phyloP scores from a whole-genome alignment of 2,113 vertebrate genomes.

The Turdus rufiventris region DNA sequence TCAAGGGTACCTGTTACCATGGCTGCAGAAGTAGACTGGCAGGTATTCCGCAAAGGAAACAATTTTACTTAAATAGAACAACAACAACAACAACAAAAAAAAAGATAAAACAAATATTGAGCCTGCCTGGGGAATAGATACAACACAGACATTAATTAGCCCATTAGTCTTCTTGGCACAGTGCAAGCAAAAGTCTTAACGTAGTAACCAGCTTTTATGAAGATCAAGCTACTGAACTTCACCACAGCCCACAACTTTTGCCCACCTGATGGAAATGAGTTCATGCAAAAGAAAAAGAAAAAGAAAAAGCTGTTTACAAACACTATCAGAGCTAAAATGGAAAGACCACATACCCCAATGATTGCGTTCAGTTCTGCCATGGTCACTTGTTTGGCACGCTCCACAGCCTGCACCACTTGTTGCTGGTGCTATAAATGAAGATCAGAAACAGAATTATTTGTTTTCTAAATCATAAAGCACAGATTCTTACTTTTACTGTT shows the following conservation, averaged over 20 bases:
- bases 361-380: slow-evolving; percentile 98
- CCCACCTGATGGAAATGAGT: background rate
- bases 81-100: background rate
- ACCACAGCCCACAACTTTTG: background rate
- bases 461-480: slow-evolving; percentile 66
- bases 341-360: slow-evolving; percentile 98
- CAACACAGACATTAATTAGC: background rate
- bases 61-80: background rate
- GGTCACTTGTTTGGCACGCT: slow-evolving; percentile 97
- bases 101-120: background rate
- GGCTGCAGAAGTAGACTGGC: background rate
- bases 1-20: background rate
- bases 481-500: slow-evolving; percentile 31
- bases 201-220: background rate
- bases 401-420: slow-evolving; percentile 97
- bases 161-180: background rate
- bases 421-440: slow-evolving; percentile 90
- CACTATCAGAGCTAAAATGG: slow-evolving; percentile 81
- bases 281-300: slow-evolving; percentile 3
- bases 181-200: background rate
- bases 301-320: slow-evolving; percentile 74
- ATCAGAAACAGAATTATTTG: slow-evolving; percentile 77
- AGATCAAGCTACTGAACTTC: slow-evolving; percentile 9
- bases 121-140: background rate
- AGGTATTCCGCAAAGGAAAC: background rate